phyloP scores from a whole-genome alignment of 2,797 vertebrate genomes.

The Lutjanus argentimaculatus region DNA sequence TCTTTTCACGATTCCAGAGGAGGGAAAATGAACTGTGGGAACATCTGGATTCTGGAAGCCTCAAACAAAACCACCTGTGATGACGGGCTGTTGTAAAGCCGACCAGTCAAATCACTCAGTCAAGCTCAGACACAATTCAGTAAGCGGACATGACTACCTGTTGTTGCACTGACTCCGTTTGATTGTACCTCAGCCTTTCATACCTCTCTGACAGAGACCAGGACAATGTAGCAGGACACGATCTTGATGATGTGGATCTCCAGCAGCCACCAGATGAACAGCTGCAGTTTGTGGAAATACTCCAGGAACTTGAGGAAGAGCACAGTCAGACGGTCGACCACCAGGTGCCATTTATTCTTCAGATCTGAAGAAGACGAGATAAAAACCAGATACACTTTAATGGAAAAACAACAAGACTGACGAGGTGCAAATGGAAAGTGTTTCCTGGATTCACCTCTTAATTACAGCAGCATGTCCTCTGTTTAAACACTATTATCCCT shows the following conservation, averaged over 20 bases:
- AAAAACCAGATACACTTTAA: constrained; percentile 27
- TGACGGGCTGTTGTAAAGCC: not conserved
- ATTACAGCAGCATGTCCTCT: constrained; percentile 6
- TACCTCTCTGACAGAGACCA: constrained; percentile 94
- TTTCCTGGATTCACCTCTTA: constrained; percentile 19
- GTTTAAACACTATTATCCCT: constrained; percentile 23
- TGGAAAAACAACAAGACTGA: constrained; percentile 11
- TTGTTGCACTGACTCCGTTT: not conserved
- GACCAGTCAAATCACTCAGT: not conserved
- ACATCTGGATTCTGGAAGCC: constrained; percentile 1
- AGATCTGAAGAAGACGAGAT: constrained; percentile 85
- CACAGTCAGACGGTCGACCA: constrained; percentile 96
- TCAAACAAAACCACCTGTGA: not conserved
- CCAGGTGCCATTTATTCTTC: constrained; percentile 97
- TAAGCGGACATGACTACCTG: not conserved
- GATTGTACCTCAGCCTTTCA: constrained; percentile 23
- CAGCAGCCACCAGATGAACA: constrained; percentile 97
- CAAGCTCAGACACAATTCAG: not conserved
- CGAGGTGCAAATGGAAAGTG: constrained; percentile 15
- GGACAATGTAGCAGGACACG: constrained; percentile 93
- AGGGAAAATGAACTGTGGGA: not conserved
- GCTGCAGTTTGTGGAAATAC: constrained; percentile 97
- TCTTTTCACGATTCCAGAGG: not conserved
- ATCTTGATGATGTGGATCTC: constrained; percentile 99
- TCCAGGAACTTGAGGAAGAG: constrained; percentile 97